These are phyloP conservation scores for Neolamprologus cancellatus DNA, from an alignment of 2,113 vertebrate genomes.

Conservation along the genomic window DNA sequence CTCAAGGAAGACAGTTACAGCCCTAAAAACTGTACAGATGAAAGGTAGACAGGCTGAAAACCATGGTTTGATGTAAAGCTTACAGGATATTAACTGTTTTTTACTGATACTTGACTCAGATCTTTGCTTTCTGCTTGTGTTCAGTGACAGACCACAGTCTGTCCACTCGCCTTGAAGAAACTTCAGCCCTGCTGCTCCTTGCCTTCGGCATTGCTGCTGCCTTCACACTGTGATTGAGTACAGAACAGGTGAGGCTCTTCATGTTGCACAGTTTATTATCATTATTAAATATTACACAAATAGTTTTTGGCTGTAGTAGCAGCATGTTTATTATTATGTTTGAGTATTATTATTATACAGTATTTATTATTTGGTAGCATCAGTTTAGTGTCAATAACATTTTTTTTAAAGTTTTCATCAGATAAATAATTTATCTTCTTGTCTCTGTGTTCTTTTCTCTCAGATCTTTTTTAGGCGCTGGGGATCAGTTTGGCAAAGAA, in stretches of 20 bases:
- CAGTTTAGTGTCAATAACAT: not conserved
- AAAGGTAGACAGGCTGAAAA: not conserved
- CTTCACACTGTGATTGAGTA: not conserved
- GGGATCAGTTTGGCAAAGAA: no score
- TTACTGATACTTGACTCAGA: not conserved
- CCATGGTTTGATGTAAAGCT: not conserved
- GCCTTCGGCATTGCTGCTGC: not conserved
- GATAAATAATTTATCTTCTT: not conserved
- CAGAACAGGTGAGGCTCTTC: not conserved
- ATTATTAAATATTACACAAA: not conserved
- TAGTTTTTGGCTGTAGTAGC: not conserved
- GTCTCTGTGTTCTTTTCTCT: not conserved
- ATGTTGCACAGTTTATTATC: not conserved
- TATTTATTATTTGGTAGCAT: not conserved
- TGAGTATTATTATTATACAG: not conserved
- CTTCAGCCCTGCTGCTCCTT: not conserved
- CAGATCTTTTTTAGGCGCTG: not conserved
- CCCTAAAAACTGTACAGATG: not conserved
- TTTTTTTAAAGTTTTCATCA: fast-evolving
- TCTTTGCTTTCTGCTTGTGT: not conserved
- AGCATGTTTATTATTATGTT: not conserved
- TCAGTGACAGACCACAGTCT: not conserved
- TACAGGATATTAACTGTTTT: not conserved
- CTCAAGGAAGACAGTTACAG: not conserved
- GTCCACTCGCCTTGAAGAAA: not conserved